Base-by-base conservation (phyloP, 2,113 vertebrate species). In the Toxotes jaculatrix region DNA sequence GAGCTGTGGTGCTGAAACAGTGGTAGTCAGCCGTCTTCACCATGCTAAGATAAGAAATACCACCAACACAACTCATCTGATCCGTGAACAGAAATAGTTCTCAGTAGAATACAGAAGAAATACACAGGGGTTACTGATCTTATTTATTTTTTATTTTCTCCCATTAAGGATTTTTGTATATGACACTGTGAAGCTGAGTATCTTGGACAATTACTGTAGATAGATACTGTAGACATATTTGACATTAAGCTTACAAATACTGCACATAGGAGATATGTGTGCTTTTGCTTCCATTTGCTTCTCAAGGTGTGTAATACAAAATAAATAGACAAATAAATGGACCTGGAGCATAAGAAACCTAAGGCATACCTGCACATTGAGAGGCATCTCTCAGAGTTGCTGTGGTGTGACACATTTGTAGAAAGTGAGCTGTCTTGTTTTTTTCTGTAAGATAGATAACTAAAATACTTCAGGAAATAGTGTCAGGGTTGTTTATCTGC, bases 11-110 rank as follows among this genome's bases (percentile, higher is more conserved):
- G 57, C 49, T 74, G 11, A 65, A 69, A n/a, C 38, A 47, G 38
- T 36, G 19, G 10, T 19, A 62, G 72, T 59, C 34, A 0, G 23
- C 51, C 16, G 19, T 38, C 47, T 67, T 45, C 19, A 79, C 71
- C 36, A 21, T 6, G 7, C 53, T 60, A 42, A 60, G 27, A 51
- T 66, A 65, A 63, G 34, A 85, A 68, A 68, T 40, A 53, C 79
- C 56, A 77, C 62, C 42, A 74, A 77, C 75, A 84, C 69, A 69
- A 16, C 38, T 62, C 40, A 63, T 76, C 5, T 62, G 47, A 75
- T 79, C 56, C 7, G 8, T 36, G 55, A 68, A 73, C 49, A 74
- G 47, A 71, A 80, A 42, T 51, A 53, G 17, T 55, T 70, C 34
- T 42, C 42, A 47, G 45, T 47, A 47, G 36, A n/a, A 73, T 66